Conservation (phyloP, 2,797 vertebrate genomes). For the Megaceryle alcyon region DNA sequence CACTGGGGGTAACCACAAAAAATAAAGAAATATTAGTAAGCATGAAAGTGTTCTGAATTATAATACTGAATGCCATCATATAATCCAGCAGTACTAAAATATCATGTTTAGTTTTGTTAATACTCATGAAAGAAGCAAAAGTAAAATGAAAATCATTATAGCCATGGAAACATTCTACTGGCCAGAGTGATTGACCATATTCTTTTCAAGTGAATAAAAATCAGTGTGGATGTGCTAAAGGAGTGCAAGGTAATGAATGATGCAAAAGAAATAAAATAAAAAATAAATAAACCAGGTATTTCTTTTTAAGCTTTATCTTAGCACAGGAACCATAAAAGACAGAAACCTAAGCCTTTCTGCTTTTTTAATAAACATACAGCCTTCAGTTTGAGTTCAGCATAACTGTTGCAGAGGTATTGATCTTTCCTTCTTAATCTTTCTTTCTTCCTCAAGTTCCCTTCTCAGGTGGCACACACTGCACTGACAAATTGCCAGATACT, state of each 20-base stretch:
- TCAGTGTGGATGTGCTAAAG: background rate
- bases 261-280: background rate
- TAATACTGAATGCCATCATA: background rate
- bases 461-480: background rate
- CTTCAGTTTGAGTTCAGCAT: background rate
- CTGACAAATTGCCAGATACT: background rate
- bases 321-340: background rate
- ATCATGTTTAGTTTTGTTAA: background rate
- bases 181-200: background rate
- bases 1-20: background rate
- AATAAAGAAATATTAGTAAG: background rate
- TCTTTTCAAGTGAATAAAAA: background rate
- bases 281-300: background rate
- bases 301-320: background rate
- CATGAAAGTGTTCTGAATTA: background rate
- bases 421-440: background rate
- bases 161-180: background rate
- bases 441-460: background rate
- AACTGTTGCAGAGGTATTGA: background rate
- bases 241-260: background rate
- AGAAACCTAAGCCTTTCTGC: background rate
- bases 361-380: background rate
- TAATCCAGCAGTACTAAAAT: background rate
- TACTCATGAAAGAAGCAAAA: background rate
- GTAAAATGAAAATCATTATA: background rate